Conservation (phyloP, 2,888 invertebrate genomes). For the Hartigia nigra region DNA sequence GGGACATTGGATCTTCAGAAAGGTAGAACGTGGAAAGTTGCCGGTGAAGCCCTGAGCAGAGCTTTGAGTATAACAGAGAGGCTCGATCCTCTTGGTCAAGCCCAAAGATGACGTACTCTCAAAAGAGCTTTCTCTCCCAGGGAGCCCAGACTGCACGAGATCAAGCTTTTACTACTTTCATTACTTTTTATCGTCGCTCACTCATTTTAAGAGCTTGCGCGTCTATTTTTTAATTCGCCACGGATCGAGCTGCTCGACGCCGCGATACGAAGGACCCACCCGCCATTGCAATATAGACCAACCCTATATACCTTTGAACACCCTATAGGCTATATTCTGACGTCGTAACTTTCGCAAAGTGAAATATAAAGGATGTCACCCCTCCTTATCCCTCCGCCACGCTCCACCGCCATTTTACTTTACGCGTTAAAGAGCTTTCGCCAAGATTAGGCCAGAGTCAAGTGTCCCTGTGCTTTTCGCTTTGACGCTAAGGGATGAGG, state of each 20-base stretch:
- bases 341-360: slow-evolving; percentile 59
- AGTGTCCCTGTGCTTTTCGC: not conserved
- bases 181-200: slow-evolving; percentile 60
- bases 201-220: slow-evolving; percentile 50
- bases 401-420: not conserved
- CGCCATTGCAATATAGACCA: not conserved
- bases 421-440: not conserved
- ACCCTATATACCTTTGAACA: not conserved
- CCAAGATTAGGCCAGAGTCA: not conserved
- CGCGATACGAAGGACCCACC: not conserved
- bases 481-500: not conserved
- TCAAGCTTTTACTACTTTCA: slow-evolving; percentile 57
- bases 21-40: slow-evolving; percentile 14
- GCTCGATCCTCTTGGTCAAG: slow-evolving; percentile 24
- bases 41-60: not conserved
- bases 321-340: slow-evolving; percentile 46
- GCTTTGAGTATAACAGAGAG: not conserved
- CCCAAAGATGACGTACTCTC: slow-evolving; percentile 41
- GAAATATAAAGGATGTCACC: slow-evolving; percentile 50
- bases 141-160: slow-evolving; percentile 13
- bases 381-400: not conserved
- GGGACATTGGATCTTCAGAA: not conserved
- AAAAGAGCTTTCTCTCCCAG: slow-evolving; percentile 35
- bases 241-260: slow-evolving; percentile 38
- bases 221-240: slow-evolving; percentile 59